Evolutionary conservation across 2,797 vertebrate genomes (phyloP).

Genomic region (Enoplosus armatus): DNA sequence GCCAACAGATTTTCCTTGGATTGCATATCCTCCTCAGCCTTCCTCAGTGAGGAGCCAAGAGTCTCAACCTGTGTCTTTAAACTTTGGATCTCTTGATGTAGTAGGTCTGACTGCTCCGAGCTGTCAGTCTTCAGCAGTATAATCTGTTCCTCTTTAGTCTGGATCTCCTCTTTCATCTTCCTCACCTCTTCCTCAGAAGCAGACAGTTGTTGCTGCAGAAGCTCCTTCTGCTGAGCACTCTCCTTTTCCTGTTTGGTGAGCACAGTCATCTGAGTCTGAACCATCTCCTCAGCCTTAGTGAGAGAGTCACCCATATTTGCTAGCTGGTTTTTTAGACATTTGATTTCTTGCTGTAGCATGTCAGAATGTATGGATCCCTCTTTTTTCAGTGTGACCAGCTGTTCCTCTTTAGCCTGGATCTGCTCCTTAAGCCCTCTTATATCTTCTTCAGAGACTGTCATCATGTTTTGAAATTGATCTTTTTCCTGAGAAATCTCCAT

Average conservation of each 20-base stretch:
- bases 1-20: slow-evolving; percentile 57
- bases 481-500: slow-evolving; percentile 58
- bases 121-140: slow-evolving; percentile 43
- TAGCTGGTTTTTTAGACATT: slow-evolving; percentile 45
- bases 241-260: slow-evolving; percentile 56
- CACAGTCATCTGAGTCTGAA: slow-evolving; percentile 29
- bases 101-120: slow-evolving; percentile 11
- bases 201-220: slow-evolving; percentile 49
- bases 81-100: slow-evolving; percentile 80
- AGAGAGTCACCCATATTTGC: slow-evolving; percentile 24
- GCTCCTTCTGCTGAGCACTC: slow-evolving; percentile 36
- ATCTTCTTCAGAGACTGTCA: slow-evolving; percentile 69
- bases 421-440: slow-evolving; percentile 50
- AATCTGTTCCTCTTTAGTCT: slow-evolving; percentile 61
- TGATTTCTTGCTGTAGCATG: slow-evolving; percentile 54
- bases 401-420: slow-evolving; percentile 59
- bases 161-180: slow-evolving; percentile 55
- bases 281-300: slow-evolving; percentile 47
- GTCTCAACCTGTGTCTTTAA: slow-evolving; percentile 65
- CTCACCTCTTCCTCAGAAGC: slow-evolving; percentile 35
- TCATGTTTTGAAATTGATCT: slow-evolving; percentile 28
- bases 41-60: slow-evolving; percentile 41
- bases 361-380: slow-evolving; percentile 49
- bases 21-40: slow-evolving; percentile 37
- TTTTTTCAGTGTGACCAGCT: slow-evolving; percentile 33